Evolutionary conservation across 1,140 invertebrate genomes (phyloP).

Genomic region (Cylas formicarius): DNA sequence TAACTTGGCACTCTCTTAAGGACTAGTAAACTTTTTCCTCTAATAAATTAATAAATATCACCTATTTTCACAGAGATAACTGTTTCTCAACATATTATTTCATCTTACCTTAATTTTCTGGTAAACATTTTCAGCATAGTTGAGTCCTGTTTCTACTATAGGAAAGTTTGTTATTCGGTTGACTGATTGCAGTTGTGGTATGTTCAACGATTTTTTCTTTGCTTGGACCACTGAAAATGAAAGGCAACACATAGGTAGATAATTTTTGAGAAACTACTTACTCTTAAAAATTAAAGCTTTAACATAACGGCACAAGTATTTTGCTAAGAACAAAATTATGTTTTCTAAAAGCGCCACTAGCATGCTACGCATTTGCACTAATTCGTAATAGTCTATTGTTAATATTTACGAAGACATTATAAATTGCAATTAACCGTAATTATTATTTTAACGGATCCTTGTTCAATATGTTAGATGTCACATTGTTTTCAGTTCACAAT

Average conservation of each 20-base stretch:
- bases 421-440: too few relatives aligned
- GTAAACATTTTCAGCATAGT: conserved; percentile 61
- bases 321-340: background rate
- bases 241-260: too few relatives aligned
- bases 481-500: too few relatives aligned
- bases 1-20: too few relatives aligned
- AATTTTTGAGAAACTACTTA: too few relatives aligned
- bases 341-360: background rate
- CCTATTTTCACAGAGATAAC: too few relatives aligned
- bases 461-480: too few relatives aligned
- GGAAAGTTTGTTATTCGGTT: conserved; percentile 61
- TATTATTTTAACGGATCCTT: too few relatives aligned
- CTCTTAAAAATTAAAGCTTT: background rate
- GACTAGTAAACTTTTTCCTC: too few relatives aligned
- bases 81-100: too few relatives aligned
- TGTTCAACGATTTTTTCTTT: conserved; percentile 30
- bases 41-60: too few relatives aligned
- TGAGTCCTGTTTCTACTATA: conserved; percentile 62
- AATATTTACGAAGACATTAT: background rate
- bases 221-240: conserved; percentile 24
- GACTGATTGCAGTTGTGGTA: conserved; percentile 57
- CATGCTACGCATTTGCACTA: background rate
- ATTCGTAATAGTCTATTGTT: background rate
- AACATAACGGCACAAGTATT: background rate
- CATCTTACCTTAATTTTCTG: conserved; percentile 57